These are phyloP conservation scores for Cephus spinipes DNA, from an alignment of 2,888 invertebrate genomes.

Conservation along the genomic window DNA sequence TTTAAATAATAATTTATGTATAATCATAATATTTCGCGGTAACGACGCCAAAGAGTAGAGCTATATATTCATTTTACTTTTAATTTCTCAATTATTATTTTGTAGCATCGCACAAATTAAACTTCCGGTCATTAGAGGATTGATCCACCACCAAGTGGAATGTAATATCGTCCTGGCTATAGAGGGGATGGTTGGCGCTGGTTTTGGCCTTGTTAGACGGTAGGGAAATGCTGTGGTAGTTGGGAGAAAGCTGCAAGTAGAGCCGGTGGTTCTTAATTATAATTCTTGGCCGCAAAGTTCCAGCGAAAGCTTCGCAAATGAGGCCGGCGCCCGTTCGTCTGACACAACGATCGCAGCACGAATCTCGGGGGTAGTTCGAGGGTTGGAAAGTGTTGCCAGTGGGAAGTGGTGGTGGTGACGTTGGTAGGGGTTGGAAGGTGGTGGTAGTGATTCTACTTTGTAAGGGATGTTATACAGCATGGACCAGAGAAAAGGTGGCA, in stretches of 20 bases:
- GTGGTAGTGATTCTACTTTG: too few species aligned
- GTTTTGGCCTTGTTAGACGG: conserved; percentile 13
- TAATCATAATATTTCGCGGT: conserved; percentile 29
- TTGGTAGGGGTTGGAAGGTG: too few species aligned
- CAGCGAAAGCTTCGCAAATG: conserved; percentile 59
- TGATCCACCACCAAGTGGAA: conserved; percentile 58
- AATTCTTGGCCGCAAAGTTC: conserved; percentile 62
- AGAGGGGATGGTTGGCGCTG: conserved; percentile 30
- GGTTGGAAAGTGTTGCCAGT: conserved; percentile 18
- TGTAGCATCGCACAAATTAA: conserved; percentile 57
- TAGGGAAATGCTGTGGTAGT: conserved; percentile 20
- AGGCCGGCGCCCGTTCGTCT: conserved; percentile 58
- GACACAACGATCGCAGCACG: conserved; percentile 50
- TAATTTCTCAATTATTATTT: conserved; percentile 44
- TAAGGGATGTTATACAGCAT: too few species aligned
- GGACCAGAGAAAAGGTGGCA: conserved; percentile 20
- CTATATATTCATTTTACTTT: conserved; percentile 18
- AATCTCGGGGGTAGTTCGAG: conserved; percentile 10
- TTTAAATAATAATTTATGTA: conserved; percentile 35
- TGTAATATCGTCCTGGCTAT: conserved; percentile 53
- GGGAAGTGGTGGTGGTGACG: too few species aligned
- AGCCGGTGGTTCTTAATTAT: conserved; percentile 60
- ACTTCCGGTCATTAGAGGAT: conserved; percentile 59
- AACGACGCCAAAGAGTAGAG: conserved; percentile 2
- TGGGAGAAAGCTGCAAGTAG: conserved; percentile 13